Evolutionary conservation across 2,797 vertebrate species (phyloP), one percentile per base, ranked within the genome.

Genomic region (Crocodylus rhombifer): DNA sequence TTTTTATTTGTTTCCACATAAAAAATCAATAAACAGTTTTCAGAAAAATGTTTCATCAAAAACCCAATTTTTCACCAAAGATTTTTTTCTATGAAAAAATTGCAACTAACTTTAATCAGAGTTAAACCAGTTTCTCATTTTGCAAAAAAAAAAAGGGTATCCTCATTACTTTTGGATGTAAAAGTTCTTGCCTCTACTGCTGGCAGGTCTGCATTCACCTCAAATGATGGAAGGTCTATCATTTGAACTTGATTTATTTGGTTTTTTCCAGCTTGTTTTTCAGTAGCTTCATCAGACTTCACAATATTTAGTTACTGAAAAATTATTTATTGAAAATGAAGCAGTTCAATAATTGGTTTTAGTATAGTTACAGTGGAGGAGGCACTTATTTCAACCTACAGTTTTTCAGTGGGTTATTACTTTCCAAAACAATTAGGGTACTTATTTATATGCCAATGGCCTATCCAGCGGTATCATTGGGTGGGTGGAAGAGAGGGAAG

Each of bases 401-500:
- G 85, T 89, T 89, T 96, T 96, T 75, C 74, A 75, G 17, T 36
- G 51, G 30, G 71, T 62, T 85, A 87, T 5, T 12, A 7, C 42
- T 60, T 93, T 87, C 61, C 87, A 63, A 90, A 88, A 51, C 28
- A 65, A 87, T 69, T 57, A 65, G 15, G n/a, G 2, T 65, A 7
- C 93, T 75, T 14, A 26, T 81, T 86, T 87, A 79, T 84, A 80
- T 86, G 36, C 13, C 82, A 42, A 20, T 88, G 4, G 92, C 89
- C 77, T 10, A 71, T 56, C 56, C 78, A 33, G 16, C 88, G 26
- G 18, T 14, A 15, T 60, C 18, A 14, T 2, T 75, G 42, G 10
- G 42, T 51, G 42, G 42, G 42, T 51, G 42, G 42, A 51, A 51
- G 42, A 51, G 42, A 51, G 42, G 42, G 42, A 51, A 51, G 42